Evolutionary conservation across 2,888 invertebrate genomes (phyloP).

Genomic region (Lissonota sp.): DNA sequence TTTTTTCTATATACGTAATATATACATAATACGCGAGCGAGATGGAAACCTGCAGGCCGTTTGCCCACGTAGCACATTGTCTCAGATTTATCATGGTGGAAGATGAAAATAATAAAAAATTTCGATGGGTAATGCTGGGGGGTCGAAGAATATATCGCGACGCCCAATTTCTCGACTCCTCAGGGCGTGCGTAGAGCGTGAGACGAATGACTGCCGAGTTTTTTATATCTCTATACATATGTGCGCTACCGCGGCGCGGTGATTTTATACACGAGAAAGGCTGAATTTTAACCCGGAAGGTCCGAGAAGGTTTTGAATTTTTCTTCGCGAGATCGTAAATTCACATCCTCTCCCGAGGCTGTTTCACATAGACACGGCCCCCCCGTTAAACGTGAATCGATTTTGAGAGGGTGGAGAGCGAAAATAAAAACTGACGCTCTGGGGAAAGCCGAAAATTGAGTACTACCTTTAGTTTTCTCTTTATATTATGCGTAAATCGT

Average conservation of each 20-base stretch:
- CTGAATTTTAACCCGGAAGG: slow-evolving; percentile 53
- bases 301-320: slow-evolving; percentile 57
- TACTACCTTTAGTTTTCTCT: not conserved
- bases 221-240: not conserved
- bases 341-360: slow-evolving; percentile 52
- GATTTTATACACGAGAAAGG: slow-evolving; percentile 32
- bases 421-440: slow-evolving; percentile 25
- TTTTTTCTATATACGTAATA: too few relatives aligned
- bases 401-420: slow-evolving; percentile 45
- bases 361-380: slow-evolving; percentile 47
- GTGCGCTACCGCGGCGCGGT: not conserved
- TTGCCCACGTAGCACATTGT: slow-evolving; percentile 63
- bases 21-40: not conserved
- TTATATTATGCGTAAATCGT: slow-evolving; percentile 12
- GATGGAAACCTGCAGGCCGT: slow-evolving; percentile 43
- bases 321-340: slow-evolving; percentile 52
- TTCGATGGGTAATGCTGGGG: slow-evolving; percentile 27
- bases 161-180: slow-evolving; percentile 55
- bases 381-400: slow-evolving; percentile 57
- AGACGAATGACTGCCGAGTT: slow-evolving; percentile 43
- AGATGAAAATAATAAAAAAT: slow-evolving; percentile 29
- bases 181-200: slow-evolving; percentile 14
- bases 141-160: slow-evolving; percentile 57
- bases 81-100: slow-evolving; percentile 61
- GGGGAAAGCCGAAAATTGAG: slow-evolving; percentile 45